A percentile compares a stretch with the other conserved stretches of the same genome.
Conservation (phyloP, 2,888 invertebrate genomes). For the Euplagia quadripunctaria region DNA sequence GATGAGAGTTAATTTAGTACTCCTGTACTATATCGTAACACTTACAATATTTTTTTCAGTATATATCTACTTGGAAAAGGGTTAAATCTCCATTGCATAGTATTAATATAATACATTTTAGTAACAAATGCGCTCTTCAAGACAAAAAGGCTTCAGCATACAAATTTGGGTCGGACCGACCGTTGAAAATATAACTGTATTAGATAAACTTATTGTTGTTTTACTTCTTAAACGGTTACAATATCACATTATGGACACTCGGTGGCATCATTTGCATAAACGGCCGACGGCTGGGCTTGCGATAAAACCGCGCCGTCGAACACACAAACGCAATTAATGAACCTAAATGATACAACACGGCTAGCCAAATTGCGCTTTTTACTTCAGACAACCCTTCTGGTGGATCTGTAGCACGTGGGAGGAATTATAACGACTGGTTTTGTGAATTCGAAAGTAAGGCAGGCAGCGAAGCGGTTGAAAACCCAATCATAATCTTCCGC, state of each 20-base stretch:
- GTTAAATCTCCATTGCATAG: background rate
- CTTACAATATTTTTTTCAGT: too few species aligned
- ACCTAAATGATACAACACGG: constrained; percentile 78
- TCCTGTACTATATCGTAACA: background rate
- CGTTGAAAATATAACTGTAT: constrained; percentile 52
- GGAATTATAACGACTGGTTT: constrained; percentile 20
- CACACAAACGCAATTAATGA: constrained; percentile 84
- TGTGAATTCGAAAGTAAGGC: background rate
- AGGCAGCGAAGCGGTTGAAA: background rate
- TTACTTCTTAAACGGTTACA: constrained; percentile 86
- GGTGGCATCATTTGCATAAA: constrained; percentile 83
- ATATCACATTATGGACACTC: constrained; percentile 80
- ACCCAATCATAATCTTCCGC: background rate
- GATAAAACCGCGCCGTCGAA: constrained; percentile 78
- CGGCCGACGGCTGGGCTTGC: constrained; percentile 70
- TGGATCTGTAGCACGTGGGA: constrained; percentile 25
- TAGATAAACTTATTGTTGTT: constrained; percentile 79
- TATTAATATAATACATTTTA: background rate
- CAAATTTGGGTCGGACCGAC: constrained; percentile 33
- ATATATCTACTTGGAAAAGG: background rate
- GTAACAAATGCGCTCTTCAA: constrained; percentile 5
- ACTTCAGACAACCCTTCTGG: constrained; percentile 60
- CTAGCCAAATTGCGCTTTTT: constrained; percentile 69
- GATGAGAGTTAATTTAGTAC: background rate
- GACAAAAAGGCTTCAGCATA: constrained; percentile 11